Base-by-base conservation (phyloP, 2,797 vertebrate genomes). In the Anguilla marmorata region DNA sequence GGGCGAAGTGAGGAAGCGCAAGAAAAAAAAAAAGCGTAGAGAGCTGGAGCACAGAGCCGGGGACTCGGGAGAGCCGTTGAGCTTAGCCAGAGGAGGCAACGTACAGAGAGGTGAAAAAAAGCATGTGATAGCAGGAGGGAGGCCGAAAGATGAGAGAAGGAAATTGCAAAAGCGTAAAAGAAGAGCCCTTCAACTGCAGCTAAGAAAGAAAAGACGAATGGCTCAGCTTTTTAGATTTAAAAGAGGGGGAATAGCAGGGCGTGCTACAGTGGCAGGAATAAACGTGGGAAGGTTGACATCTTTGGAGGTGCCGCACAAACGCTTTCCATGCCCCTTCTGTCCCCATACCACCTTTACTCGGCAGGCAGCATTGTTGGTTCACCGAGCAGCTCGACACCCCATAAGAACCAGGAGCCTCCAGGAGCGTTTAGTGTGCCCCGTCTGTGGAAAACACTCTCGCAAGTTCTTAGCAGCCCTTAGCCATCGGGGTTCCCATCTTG, bases 11-110 rank as follows among this genome's bases (percentile, higher is more conserved):
- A 95, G 93, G 89, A 94, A 94, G 37, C 94, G 94, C 85, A 96
- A 96, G 92, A 96, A 96, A 94, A 96, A 95, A 94, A 96, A 96
- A 95, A 96, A 95, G 95, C 96, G 93, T 93, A 95, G 94, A 63
- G 90, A 93, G 92, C 93, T 90, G 94, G 94, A 92, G 94, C 94
- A 95, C 91, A 94, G 94, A 94, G 94, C 93, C 89, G 95, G 92
- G 93, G 95, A 94, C 94, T 93, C 93, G 89, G 94, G 92, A 88
- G 89, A 69, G 87, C 91, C 94, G 89, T 92, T 94, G 91, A 93
- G 93, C 92, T 88, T 93, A 92, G 94, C 93, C 89, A 93, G 72
- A 58, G 93, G 89, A 84, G 89, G 1, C 88, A 89, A 74, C 12
- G 85, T 52, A 72, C 48, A 74, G 60, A 74, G 63, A 33, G 74